A percentile compares a stretch with the other conserved stretches of the same genome.
These are phyloP conservation scores for Chaenogobius annularis DNA, from an alignment of 2,113 vertebrate genomes.

Conservation along the genomic window DNA sequence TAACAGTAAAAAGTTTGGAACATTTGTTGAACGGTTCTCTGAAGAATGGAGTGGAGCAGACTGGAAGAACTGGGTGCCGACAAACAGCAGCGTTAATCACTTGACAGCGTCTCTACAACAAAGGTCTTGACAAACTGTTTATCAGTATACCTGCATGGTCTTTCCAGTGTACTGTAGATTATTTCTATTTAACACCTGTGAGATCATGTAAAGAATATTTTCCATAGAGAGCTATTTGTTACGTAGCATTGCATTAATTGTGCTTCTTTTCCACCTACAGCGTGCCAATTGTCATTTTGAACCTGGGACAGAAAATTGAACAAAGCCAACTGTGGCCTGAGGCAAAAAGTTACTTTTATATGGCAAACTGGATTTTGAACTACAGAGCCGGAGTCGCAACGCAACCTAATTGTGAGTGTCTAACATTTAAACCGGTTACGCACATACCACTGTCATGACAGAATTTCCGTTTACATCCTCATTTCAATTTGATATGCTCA, in stretches of 20 bases:
- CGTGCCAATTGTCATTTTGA: slow-evolving; percentile 28
- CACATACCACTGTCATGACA: background rate
- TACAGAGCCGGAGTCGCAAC: slow-evolving; percentile 60
- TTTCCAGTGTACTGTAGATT: background rate
- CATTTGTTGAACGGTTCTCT: slow-evolving; percentile 5
- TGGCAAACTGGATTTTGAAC: slow-evolving; percentile 72
- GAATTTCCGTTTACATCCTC: background rate
- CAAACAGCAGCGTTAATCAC: slow-evolving; percentile 28
- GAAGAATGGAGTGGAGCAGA: slow-evolving; percentile 24
- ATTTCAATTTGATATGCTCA: background rate
- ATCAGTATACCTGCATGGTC: background rate
- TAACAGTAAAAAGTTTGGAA: slow-evolving; percentile 27
- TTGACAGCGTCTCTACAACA: slow-evolving; percentile 38
- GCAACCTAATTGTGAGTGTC: slow-evolving; percentile 73
- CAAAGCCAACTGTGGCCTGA: slow-evolving; percentile 57
- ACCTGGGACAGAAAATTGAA: slow-evolving; percentile 61
- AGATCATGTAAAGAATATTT: background rate
- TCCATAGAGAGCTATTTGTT: background rate
- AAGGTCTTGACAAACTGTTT: slow-evolving; percentile 45
- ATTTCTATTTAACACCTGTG: background rate
- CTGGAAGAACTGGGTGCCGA: slow-evolving; percentile 51
- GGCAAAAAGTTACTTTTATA: slow-evolving; percentile 67
- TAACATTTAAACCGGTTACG: background rate
- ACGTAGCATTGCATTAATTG: background rate
- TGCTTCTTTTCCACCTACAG: slow-evolving; percentile 52